Evolutionary conservation across 2,888 invertebrate species (phyloP).

Genomic region (Drosophila neutralis): DNA sequence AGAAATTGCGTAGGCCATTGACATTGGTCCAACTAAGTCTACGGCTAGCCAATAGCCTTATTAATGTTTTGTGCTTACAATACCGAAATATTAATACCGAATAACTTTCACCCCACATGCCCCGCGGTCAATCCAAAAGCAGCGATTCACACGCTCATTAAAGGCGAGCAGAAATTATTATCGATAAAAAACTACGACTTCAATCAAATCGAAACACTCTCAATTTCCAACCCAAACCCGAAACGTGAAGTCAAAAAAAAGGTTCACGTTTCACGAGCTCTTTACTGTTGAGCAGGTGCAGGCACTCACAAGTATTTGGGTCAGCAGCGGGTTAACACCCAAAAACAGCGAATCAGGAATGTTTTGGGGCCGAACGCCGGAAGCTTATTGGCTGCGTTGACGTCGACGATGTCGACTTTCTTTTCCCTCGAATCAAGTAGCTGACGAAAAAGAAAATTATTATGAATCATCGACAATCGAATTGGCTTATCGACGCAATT

Average conservation of each 20-base stretch:
- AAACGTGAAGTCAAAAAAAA: slow-evolving; percentile 3
- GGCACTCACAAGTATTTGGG: slow-evolving; percentile 66
- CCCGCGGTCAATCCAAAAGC: slow-evolving; percentile 48
- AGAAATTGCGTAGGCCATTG: slow-evolving; percentile 80
- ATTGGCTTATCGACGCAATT: slow-evolving; percentile 60
- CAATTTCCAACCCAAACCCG: slow-evolving; percentile 47
- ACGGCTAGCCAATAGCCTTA: slow-evolving; percentile 52
- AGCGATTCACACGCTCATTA: slow-evolving; percentile 74
- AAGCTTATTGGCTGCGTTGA: slow-evolving; percentile 56
- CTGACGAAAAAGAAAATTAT: slow-evolving; percentile 33
- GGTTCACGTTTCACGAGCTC: slow-evolving; percentile 26
- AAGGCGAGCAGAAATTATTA: slow-evolving; percentile 47
- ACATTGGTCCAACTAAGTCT: slow-evolving; percentile 34
- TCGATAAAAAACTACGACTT: slow-evolving; percentile 36
- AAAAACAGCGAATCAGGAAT: slow-evolving; percentile 56
- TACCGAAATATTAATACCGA: slow-evolving; percentile 16
- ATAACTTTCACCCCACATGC: slow-evolving; percentile 68
- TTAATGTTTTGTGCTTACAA: slow-evolving; percentile 40
- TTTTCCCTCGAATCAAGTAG: slow-evolving; percentile 57
- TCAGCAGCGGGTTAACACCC: slow-evolving; percentile 75
- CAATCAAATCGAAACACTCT: slow-evolving; percentile 72
- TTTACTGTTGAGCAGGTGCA: slow-evolving; percentile 36
- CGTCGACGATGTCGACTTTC: slow-evolving; percentile 57
- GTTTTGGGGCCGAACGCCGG: slow-evolving; percentile 62
- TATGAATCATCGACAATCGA: slow-evolving; percentile 67